These are phyloP conservation scores for Esox lucius DNA, from an alignment of 2,797 vertebrate genomes.

Conservation along the genomic window DNA sequence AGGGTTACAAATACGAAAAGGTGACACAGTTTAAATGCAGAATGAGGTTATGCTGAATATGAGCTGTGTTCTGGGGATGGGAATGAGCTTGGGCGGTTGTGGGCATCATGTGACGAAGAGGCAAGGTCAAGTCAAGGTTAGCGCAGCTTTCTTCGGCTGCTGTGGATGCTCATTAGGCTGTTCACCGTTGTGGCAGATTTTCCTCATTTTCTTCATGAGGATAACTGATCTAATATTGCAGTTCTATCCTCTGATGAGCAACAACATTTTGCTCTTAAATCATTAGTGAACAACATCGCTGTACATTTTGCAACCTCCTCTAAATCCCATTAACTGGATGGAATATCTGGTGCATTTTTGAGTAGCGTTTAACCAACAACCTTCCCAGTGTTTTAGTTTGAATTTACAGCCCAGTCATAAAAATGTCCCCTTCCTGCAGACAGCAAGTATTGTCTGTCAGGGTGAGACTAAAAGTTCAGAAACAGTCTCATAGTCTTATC, in stretches of 20 bases:
- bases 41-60: neutral
- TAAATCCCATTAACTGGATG: neutral
- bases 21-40: neutral
- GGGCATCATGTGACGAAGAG: neutral
- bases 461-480: slow-evolving; percentile 15
- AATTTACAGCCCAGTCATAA: slow-evolving; percentile 29
- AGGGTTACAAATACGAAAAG: neutral
- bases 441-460: neutral
- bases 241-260: neutral
- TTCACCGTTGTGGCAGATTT: neutral
- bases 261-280: neutral
- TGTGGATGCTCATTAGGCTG: neutral
- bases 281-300: neutral
- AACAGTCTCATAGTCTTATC: slow-evolving; percentile 8
- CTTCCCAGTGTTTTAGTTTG: slow-evolving; percentile 15
- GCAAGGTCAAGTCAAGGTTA: neutral
- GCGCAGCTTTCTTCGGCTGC: neutral
- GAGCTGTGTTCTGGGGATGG: too few species aligned
- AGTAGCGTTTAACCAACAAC: neutral
- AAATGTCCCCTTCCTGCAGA: slow-evolving; percentile 1
- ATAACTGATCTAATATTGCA: neutral
- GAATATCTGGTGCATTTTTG: slow-evolving; percentile 1
- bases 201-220: neutral
- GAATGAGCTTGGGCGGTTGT: neutral
- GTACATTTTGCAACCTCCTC: neutral